Base-by-base conservation (phyloP, 2,113 vertebrate species). In the Rhineura floridana region DNA sequence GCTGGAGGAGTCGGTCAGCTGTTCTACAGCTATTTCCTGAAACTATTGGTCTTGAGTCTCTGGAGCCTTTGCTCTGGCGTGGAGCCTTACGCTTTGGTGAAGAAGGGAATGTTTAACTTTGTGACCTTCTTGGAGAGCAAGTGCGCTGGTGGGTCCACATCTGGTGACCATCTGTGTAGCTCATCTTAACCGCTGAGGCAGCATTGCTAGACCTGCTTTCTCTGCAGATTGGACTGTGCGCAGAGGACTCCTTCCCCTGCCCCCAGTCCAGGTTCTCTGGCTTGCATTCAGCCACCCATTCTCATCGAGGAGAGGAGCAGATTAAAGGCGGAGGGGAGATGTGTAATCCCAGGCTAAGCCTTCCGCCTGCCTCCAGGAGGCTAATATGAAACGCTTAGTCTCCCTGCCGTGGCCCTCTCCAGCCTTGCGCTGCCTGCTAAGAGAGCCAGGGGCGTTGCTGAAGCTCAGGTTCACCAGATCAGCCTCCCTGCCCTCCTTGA, bases 301-400 rank as follows among this genome's bases (percentile, higher is more conserved):
- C 76, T 84, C 62, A 67, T 52, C 19, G 5, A 62, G 84, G n/a
- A 86, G 82, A 75, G 80, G 90, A 94, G 94, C 95, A 95, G 96
- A 92, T 93, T 88, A 65, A 88, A 88, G 88, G 91, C 90, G 81
- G 44, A 52, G 15, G 39, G 91, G 91, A 86, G 11, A 62, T 94
- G 86, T 30, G 84, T 96, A 95, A 96, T 96, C 95, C 95, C 23
- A 55, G 91, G 94, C 93, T 96, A 92, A 96, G 91, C 17, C 19
- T 3, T 80, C 81, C 87, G 89, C 75, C 80, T 87, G 85, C 89
- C 86, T 87, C 90, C 86, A 30, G 88, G 88, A 93, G 89, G 93
- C 95, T 95, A 95, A 94, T 95, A 93, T 94, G 95, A 94, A 63
- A 95, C 90, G 89, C 52, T 90, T 88, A 8, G 1, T 75, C 91